These are phyloP conservation scores for Mongoloraphidia duomilia DNA, from an alignment of 2,888 invertebrate species.

Conservation along the genomic window DNA sequence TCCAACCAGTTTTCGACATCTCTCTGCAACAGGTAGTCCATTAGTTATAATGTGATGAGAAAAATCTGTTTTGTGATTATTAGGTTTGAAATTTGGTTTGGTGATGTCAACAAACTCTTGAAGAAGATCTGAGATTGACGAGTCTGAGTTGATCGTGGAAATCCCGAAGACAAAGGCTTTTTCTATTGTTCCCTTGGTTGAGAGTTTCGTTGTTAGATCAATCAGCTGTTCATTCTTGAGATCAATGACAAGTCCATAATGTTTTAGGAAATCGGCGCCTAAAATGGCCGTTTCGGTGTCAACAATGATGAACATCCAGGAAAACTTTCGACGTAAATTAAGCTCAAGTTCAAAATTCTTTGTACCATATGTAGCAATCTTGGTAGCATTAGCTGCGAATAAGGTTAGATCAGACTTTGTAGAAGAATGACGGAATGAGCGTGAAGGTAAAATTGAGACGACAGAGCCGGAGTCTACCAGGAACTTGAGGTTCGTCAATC, in stretches of 20 bases:
- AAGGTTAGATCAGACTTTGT: conserved; percentile 1
- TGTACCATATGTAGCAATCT: conserved; percentile 3
- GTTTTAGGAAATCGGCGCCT: conserved; percentile 9
- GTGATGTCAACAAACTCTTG: background rate
- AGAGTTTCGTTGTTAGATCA: conserved; percentile 7
- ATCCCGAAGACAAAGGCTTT: background rate
- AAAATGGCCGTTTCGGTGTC: conserved; percentile 7
- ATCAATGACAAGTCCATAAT: conserved; percentile 8
- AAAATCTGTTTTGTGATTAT: background rate
- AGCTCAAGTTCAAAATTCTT: conserved; percentile 3
- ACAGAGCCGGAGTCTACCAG: conserved; percentile 12
- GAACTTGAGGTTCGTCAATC: conserved; percentile 2
- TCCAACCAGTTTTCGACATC: conserved; percentile 4
- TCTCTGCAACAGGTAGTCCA: conserved; percentile 6
- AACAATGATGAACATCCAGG: conserved; percentile 10
- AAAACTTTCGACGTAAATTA: conserved; percentile 10
- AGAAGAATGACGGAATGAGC: background rate
- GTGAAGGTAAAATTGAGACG: conserved; percentile 9
- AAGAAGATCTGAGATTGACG: background rate
- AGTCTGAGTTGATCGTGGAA: background rate
- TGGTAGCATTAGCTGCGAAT: conserved; percentile 11
- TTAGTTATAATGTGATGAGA: conserved; percentile 5
- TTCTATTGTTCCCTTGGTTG: background rate
- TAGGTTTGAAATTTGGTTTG: background rate
- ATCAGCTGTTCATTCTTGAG: conserved; percentile 7